Percentiles rank a stretch among this genome's conserved stretches.
Conservation (phyloP, 2,113 vertebrate genomes). For the Thinocorus orbignyianus region DNA sequence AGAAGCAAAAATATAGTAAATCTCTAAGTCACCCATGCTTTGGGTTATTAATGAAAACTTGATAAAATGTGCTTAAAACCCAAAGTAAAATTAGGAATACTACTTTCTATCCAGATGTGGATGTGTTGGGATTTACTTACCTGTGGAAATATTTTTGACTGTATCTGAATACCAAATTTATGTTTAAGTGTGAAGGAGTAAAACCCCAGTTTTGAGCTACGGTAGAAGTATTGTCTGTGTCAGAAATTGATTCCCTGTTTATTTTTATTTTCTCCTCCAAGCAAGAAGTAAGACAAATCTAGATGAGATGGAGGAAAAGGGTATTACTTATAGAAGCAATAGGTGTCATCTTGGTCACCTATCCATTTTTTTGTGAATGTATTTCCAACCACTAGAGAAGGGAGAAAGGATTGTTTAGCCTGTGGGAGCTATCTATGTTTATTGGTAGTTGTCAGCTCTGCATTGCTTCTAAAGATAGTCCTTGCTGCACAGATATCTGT, state of each 20-base stretch:
- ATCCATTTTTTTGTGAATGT: fast-evolving
- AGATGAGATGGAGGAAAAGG: background rate
- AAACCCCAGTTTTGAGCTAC: background rate
- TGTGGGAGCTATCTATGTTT: background rate
- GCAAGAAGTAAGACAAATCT: background rate
- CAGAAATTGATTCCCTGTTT: background rate
- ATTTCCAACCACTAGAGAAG: background rate
- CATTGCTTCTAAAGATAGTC: background rate
- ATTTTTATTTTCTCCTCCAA: background rate
- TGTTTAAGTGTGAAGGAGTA: background rate
- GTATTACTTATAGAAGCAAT: background rate
- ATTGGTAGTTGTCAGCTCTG: background rate
- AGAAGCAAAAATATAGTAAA: background rate
- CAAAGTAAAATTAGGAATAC: background rate
- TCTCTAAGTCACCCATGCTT: background rate
- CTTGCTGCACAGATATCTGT: background rate
- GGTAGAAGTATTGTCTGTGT: background rate
- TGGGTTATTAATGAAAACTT: background rate
- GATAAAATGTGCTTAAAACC: background rate
- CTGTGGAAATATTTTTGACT: background rate
- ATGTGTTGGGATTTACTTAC: background rate
- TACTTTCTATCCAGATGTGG: background rate
- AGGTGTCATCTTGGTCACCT: background rate
- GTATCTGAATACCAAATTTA: background rate
- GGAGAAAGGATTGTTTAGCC: background rate